phyloP scores from a whole-genome alignment of 2,888 invertebrate genomes.

The Lasioglossum villosulum region DNA sequence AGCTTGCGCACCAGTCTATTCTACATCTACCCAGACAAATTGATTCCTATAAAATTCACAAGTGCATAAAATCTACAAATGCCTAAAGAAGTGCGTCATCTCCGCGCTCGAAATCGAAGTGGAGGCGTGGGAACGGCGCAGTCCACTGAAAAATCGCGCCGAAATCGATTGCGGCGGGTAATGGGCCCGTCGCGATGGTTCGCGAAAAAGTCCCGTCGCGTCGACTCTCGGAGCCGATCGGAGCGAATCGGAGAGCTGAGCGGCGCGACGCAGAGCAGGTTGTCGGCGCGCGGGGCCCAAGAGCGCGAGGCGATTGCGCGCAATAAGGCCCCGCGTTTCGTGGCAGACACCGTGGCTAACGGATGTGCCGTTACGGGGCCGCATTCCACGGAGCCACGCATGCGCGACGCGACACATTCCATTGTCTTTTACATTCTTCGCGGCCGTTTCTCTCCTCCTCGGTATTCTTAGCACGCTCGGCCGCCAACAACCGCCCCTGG shows the following conservation, averaged over 20 bases:
- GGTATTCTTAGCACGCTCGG: conserved; percentile 76
- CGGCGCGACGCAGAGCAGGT: neutral
- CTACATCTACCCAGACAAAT: too few relatives aligned
- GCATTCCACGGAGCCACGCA: conserved; percentile 82
- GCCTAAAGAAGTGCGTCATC: neutral
- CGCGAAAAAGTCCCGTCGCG: conserved; percentile 6
- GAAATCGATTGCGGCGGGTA: neutral
- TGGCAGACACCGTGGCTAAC: conserved; percentile 81
- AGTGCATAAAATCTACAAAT: neutral
- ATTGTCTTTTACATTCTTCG: conserved; percentile 82
- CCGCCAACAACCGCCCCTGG: conserved; percentile 69
- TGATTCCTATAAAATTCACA: too few relatives aligned
- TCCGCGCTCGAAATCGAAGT: neutral
- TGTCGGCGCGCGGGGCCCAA: conserved; percentile 16
- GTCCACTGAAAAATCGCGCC: neutral
- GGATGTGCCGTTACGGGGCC: conserved; percentile 84
- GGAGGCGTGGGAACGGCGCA: neutral
- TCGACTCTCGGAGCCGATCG: neutral
- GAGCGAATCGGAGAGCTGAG: neutral
- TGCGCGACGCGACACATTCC: conserved; percentile 83
- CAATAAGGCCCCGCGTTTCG: conserved; percentile 72
- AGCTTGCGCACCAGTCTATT: neutral
- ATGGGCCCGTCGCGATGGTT: conserved; percentile 3
- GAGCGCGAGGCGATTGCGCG: conserved; percentile 63
- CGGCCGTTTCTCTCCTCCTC: conserved; percentile 73